Percentiles rank a stretch among this genome's conserved stretches.
phyloP scores from a whole-genome alignment of 1,140 invertebrate species.

The Araneus ventricosus region DNA sequence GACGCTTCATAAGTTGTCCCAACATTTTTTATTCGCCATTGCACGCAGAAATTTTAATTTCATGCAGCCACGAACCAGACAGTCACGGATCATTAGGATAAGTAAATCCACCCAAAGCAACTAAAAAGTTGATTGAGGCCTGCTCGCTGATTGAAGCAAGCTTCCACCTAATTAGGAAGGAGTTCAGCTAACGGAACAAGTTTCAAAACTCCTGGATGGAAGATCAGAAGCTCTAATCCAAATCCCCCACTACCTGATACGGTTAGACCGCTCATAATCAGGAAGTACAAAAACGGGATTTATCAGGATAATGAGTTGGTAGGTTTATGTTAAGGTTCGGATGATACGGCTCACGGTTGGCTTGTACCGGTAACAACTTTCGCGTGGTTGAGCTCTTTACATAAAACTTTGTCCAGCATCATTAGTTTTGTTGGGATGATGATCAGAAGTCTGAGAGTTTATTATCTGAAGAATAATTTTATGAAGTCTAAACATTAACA shows the following conservation, averaged over 20 bases:
- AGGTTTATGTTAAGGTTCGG: background rate
- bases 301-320: background rate
- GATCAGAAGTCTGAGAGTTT: background rate
- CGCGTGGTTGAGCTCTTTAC: background rate
- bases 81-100: conserved; percentile 13
- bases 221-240: background rate
- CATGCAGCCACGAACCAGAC: background rate
- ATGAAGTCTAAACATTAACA: too few relatives aligned
- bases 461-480: too few relatives aligned
- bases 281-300: background rate
- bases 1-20: too few relatives aligned
- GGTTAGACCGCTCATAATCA: background rate
- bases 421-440: background rate
- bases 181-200: background rate
- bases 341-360: background rate
- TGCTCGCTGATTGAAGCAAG: background rate
- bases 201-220: background rate
- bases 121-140: background rate
- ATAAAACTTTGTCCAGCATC: background rate
- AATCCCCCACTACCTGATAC: background rate
- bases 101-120: background rate
- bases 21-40: background rate
- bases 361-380: background rate
- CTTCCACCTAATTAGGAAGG: background rate
- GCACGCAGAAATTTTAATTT: background rate